Evolutionary conservation across 2,888 invertebrate species (phyloP), one percentile per base, ranked within the genome.

Genomic region (Corbicula japonica): DNA sequence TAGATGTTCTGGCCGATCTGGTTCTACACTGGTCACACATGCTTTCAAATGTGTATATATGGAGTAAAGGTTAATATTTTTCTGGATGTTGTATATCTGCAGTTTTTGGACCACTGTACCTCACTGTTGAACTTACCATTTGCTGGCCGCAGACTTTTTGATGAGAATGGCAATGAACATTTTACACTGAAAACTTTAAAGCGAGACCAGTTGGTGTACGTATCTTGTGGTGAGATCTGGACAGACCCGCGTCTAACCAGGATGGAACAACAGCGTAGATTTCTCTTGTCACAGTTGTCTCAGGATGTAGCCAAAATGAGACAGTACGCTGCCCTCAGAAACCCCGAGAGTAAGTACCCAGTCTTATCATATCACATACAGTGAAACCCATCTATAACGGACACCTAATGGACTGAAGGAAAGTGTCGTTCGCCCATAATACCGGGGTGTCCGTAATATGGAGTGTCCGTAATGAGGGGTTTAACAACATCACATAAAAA

Each of bases 101-200:
- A 93, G 93, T 93, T 94, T 81, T 83, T 94, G 38, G 93, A 93
- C 71, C 85, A 89, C 38, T 92, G 92, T 80, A 94, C 94, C 0
- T 62, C 70, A 5, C 73, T 92, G 46, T 84, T 94, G 18, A 85
- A 89, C 68, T 86, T 94, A 34, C 93, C 93, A 8, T 92, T 92
- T 84, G 93, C 93, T 74, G 93, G 91, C 1, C 79, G 93, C 26
- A 86, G 93, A 30, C 76, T 93, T 21, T 94, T 92, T 89, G 93
- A 93, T 63, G 86, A 86, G 41, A 84, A 87, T 15, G 94, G 94
- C 5, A 86, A 88, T 30, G 93, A 94, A 84, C 91, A 92, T 74
- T 91, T 91, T 81, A 87, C 88, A 26, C 82, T 93, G 75, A 84
- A 87, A 35, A 85, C 83, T n/a, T 78, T 93, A 63, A 78, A 86